Conservation (phyloP, 1,140 invertebrate genomes). For the Saccostrea echinata region DNA sequence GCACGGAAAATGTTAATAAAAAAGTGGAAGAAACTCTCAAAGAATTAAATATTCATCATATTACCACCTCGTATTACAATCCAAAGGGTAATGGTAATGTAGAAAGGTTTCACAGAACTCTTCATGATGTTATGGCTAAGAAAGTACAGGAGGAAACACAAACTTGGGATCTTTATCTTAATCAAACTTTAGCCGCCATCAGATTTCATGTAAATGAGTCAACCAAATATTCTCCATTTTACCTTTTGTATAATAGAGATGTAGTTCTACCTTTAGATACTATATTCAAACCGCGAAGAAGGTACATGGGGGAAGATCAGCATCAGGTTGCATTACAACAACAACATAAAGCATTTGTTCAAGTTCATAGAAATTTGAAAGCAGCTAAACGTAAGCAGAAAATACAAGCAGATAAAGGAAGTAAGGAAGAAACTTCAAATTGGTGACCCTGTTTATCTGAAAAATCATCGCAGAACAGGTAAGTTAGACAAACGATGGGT, state of each 20-base stretch:
- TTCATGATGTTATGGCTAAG: constrained; percentile 45
- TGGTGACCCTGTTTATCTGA: constrained; percentile 44
- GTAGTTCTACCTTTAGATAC: constrained; percentile 43
- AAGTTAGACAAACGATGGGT: constrained; percentile 45
- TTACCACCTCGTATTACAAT: constrained; percentile 48
- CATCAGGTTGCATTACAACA: not conserved
- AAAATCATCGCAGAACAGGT: constrained; percentile 35
- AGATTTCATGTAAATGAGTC: too few species aligned
- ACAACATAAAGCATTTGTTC: constrained; percentile 44
- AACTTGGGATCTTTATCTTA: constrained; percentile 42
- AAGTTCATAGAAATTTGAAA: constrained; percentile 15
- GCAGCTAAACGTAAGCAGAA: constrained; percentile 1
- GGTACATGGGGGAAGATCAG: constrained; percentile 17
- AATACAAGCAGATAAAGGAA: not conserved
- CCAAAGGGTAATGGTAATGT: constrained; percentile 23
- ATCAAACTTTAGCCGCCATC: constrained; percentile 51
- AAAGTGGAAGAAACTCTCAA: constrained; percentile 29
- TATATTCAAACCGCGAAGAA: constrained; percentile 45
- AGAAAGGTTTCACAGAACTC: constrained; percentile 51
- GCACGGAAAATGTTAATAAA: constrained; percentile 54
- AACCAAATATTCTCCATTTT: constrained; percentile 54
- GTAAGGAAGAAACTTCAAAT: constrained; percentile 21
- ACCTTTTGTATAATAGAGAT: constrained; percentile 51
- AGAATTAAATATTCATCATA: constrained; percentile 53
- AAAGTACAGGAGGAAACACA: not conserved